phyloP scores from a whole-genome alignment of 2,888 invertebrate species.

The Punctoribates punctum region DNA sequence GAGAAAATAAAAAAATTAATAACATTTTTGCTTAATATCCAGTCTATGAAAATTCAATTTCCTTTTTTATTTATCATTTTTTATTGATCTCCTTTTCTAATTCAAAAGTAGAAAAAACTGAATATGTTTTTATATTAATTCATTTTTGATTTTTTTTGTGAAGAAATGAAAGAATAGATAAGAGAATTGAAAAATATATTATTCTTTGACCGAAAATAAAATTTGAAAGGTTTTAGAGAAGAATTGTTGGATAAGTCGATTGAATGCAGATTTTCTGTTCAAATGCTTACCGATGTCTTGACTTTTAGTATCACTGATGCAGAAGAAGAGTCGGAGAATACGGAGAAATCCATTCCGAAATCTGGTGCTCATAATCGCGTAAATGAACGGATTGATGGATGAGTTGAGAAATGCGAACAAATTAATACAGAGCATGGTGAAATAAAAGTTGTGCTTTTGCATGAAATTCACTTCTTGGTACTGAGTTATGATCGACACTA shows the following conservation, averaged over 20 bases:
- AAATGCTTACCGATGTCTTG: background rate
- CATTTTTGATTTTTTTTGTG: too few relatives aligned
- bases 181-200: too few relatives aligned
- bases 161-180: too few relatives aligned
- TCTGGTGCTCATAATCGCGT: constrained; percentile 56
- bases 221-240: background rate
- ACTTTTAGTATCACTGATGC: constrained; percentile 15
- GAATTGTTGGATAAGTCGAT: background rate
- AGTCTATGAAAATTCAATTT: too few relatives aligned
- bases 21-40: too few relatives aligned
- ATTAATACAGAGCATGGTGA: constrained; percentile 56
- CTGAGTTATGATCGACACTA: constrained; percentile 55
- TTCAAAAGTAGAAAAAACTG: too few relatives aligned
- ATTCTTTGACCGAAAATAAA: background rate
- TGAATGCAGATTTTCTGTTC: background rate
- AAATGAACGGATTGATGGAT: constrained; percentile 57
- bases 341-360: constrained; percentile 53
- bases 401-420: constrained; percentile 56
- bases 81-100: too few relatives aligned
- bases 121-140: too few relatives aligned
- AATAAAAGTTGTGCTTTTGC: constrained; percentile 54
- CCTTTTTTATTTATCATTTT: too few relatives aligned
- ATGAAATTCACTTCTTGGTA: constrained; percentile 53
- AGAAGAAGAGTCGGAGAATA: constrained; percentile 46
- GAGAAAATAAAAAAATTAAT: too few relatives aligned